Evolutionary conservation across 1,140 invertebrate genomes (phyloP).

Genomic region (Micrasema minimum): DNA sequence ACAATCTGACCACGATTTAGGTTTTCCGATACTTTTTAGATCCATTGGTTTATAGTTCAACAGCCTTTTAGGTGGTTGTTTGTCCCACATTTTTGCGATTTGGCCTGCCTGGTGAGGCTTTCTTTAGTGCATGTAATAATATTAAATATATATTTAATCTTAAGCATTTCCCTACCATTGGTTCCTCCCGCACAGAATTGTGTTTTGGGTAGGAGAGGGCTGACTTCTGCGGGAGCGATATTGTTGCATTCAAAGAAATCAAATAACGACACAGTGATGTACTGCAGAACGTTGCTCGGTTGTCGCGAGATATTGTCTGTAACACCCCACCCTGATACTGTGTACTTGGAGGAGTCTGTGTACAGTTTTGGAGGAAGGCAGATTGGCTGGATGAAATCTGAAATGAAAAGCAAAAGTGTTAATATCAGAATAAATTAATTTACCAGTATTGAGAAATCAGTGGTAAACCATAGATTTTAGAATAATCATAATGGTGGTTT

Average conservation of each 20-base stretch:
- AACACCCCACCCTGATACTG: slow-evolving; percentile 47
- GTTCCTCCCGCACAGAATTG: slow-evolving; percentile 50
- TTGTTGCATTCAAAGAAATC: slow-evolving; percentile 49
- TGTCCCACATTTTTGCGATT: too few relatives aligned
- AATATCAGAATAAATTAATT: background rate
- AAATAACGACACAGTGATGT: slow-evolving; percentile 37
- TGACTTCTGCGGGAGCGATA: slow-evolving; percentile 37
- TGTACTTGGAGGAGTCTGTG: slow-evolving; percentile 5
- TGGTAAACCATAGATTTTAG: background rate
- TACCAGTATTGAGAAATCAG: background rate
- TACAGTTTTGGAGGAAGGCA: slow-evolving; percentile 30
- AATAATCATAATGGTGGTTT: background rate
- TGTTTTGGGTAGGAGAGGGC: slow-evolving; percentile 32
- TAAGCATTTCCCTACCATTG: slow-evolving; percentile 38
- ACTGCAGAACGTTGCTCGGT: slow-evolving; percentile 35
- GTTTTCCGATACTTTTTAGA: too few relatives aligned
- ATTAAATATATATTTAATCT: too few relatives aligned
- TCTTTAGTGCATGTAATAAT: too few relatives aligned
- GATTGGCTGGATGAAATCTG: slow-evolving; percentile 42
- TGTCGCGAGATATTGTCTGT: slow-evolving; percentile 20
- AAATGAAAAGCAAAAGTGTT: slow-evolving; percentile 10
- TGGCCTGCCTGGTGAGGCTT: too few relatives aligned
- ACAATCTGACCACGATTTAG: too few relatives aligned
- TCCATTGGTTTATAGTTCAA: too few relatives aligned
- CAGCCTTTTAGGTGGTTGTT: too few relatives aligned